phyloP scores from a whole-genome alignment of 1,140 invertebrate species.

The Nymphalis io region DNA sequence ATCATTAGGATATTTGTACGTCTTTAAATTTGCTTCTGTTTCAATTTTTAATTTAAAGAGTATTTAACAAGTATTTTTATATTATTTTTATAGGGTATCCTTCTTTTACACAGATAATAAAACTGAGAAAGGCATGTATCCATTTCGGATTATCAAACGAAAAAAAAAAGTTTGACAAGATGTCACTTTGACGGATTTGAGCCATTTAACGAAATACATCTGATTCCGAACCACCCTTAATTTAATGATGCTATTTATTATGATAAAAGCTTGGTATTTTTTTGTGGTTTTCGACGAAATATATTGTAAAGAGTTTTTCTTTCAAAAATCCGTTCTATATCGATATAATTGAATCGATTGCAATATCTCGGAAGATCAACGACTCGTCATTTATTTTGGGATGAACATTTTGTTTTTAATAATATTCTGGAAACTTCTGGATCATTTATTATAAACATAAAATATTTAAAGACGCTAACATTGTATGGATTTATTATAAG shows the following conservation, averaged over 20 bases:
- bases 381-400: background rate
- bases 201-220: conserved; percentile 49
- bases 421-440: background rate
- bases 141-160: conserved; percentile 13
- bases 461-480: background rate
- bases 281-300: conserved; percentile 26
- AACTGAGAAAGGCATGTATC: conserved; percentile 9
- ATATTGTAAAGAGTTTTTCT: conserved; percentile 10
- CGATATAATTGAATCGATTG: conserved; percentile 6
- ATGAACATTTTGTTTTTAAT: background rate
- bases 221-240: conserved; percentile 32
- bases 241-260: conserved; percentile 61
- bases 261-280: conserved; percentile 17
- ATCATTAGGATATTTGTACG: conserved; percentile 28
- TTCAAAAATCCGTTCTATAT: background rate
- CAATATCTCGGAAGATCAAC: conserved; percentile 1
- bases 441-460: background rate
- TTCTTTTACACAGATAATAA: conserved; percentile 9
- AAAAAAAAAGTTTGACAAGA: conserved; percentile 33
- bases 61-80: background rate
- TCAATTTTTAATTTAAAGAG: conserved; percentile 14
- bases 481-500: too few relatives aligned
- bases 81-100: background rate
- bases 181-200: conserved; percentile 57
- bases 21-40: conserved; percentile 35